A percentile compares a stretch with the other conserved stretches of the same genome.
Evolutionary conservation across 92 coral and sea anemone species (phyloP).

Genomic region (Bergia puertoricense): DNA sequence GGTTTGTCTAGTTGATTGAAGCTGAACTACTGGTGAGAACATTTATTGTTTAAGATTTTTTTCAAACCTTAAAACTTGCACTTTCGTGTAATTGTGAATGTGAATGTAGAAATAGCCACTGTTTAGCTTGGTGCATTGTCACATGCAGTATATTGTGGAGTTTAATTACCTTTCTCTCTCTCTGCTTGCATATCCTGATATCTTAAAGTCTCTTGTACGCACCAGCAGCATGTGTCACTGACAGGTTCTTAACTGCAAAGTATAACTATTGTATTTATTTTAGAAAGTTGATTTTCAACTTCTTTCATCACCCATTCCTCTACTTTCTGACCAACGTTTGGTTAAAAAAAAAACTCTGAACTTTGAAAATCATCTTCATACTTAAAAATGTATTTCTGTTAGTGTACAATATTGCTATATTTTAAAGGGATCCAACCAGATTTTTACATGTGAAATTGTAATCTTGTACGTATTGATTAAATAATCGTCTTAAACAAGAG

Average conservation of each 20-base stretch:
- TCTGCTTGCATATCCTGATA: not conserved
- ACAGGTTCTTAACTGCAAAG: slow-evolving; percentile 11
- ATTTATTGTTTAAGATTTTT: too few species aligned
- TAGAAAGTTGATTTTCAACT: not conserved
- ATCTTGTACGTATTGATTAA: slow-evolving; percentile 35
- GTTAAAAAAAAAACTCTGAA: not conserved
- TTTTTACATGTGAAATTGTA: slow-evolving; percentile 39
- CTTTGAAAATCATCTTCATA: slow-evolving; percentile 10
- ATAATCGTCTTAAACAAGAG: slow-evolving; percentile 17
- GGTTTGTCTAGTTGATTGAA: too few species aligned
- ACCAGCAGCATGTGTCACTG: not conserved
- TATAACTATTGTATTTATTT: not conserved
- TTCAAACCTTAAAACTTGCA: too few species aligned
- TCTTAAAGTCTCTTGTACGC: too few species aligned
- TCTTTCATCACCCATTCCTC: not conserved
- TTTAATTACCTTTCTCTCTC: not conserved
- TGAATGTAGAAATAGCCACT: too few species aligned
- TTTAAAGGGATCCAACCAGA: slow-evolving; percentile 38
- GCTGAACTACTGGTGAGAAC: too few species aligned
- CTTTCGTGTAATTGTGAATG: too few species aligned
- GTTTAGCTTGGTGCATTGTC: too few species aligned
- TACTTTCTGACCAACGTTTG: not conserved
- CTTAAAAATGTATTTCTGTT: slow-evolving; percentile 7
- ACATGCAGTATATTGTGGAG: too few species aligned
- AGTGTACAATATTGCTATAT: slow-evolving; percentile 40